Conservation (phyloP, 2,113 vertebrate species). For the Drymodes brunneopygia region DNA sequence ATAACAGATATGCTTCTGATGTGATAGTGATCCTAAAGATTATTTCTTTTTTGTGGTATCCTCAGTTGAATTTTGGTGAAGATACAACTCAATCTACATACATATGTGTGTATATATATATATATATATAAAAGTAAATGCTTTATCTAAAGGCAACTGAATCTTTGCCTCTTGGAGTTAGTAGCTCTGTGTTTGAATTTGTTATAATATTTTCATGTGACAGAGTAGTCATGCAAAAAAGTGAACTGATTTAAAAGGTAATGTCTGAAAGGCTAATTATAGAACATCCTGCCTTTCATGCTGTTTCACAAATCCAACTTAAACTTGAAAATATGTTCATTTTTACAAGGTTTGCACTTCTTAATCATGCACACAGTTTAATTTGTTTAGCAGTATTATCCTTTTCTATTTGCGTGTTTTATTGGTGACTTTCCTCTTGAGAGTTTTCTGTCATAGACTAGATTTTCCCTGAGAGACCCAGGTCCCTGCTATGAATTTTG, state of each 20-base stretch:
- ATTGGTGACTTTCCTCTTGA: not conserved
- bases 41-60: not conserved
- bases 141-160: not conserved
- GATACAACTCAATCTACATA: not conserved
- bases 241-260: not conserved
- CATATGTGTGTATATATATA: fast-evolving
- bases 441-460: not conserved
- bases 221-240: not conserved
- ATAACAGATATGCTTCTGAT: not conserved
- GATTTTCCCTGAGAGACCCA: not conserved
- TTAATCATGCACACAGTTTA: not conserved
- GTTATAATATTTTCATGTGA: not conserved
- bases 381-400: not conserved
- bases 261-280: not conserved
- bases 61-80: not conserved
- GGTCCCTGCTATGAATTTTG: not conserved
- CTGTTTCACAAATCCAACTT: not conserved
- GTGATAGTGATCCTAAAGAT: not conserved
- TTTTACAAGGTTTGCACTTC: not conserved
- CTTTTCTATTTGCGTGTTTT: not conserved
- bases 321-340: not conserved
- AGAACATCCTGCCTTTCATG: not conserved
- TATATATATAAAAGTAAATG: not conserved
- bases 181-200: not conserved
- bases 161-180: not conserved